Base-by-base conservation (phyloP, 2,113 vertebrate species). In the Azemiops feae region DNA sequence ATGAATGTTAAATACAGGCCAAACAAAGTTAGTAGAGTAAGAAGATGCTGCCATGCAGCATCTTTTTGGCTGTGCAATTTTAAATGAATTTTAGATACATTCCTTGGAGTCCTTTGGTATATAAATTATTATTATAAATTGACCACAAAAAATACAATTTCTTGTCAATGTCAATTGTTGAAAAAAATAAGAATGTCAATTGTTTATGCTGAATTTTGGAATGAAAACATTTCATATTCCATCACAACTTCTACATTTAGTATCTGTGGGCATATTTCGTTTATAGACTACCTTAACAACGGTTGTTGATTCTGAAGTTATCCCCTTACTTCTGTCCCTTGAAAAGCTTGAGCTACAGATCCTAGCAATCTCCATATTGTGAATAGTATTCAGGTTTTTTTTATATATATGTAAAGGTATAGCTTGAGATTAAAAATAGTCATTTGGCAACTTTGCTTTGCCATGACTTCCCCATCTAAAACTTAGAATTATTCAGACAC, bases 71-170 rank as follows among this genome's bases (percentile, higher is more conserved):
- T 22, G 0, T 2, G 18, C 89, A 16, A 0, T 64, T 91, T 6
- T 50, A 45, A 53, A 57, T 0, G 34, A 22, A 91, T 74, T 69
- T 69, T n/a, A 69, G 64, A 57, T 12, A 43, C 74, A 89, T n/a
- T 89, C 34, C 92, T 91, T 11, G 0, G 58, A 0, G 87, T 93
- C 87, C 43, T 69, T 90, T 64, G 94, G 92, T 57, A 88, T 30
- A 55, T 88, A 64, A 92, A 92, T 27, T 58, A 88, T 47, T 30
- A 39, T 34, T 45, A 22, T 57, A 95, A 34, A 74, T 53, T 8
- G 53, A 39, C 89, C 85, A 93, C 86, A 5, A 50, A 50, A 93
- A 89, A 90, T 1, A 23, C 93, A 85, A 89, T 93, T 74, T 81
- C 85, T 91, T 50, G 0, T 0, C 89, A 3, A 89, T 43, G 0